Conservation (phyloP, 2,797 vertebrate genomes). For the Amphiprion clarkii region DNA sequence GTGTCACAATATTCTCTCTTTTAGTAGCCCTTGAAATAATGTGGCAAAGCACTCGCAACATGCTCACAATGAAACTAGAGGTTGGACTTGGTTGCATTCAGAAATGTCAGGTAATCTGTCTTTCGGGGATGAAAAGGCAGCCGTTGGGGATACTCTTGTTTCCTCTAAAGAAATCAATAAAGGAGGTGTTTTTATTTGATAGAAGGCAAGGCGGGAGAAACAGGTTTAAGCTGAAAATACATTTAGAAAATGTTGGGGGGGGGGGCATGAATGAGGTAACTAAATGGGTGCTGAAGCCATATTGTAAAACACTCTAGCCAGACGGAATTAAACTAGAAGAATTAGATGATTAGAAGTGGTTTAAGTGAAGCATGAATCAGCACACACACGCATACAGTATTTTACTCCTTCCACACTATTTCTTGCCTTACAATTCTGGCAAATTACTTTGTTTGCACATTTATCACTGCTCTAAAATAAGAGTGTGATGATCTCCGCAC, state of each 20-base stretch:
- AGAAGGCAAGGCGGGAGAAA: conserved; percentile 43
- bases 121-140: conserved; percentile 76
- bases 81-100: conserved; percentile 66
- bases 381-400: not conserved
- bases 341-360: not conserved
- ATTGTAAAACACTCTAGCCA: not conserved
- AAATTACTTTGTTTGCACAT: conserved; percentile 6
- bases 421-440: not conserved
- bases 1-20: conserved; percentile 52
- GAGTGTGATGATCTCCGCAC: not conserved
- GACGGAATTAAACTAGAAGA: conserved; percentile 10
- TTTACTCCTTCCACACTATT: not conserved
- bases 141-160: conserved; percentile 77
- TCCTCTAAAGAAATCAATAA: conserved; percentile 80
- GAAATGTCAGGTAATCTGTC: conserved; percentile 83
- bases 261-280: conserved; percentile 14
- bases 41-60: conserved; percentile 25
- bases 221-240: conserved; percentile 50
- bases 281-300: conserved; percentile 12
- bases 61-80: conserved; percentile 48
- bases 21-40: conserved; percentile 43
- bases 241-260: conserved; percentile 36
- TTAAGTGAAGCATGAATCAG: too few relatives aligned
- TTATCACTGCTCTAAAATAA: conserved; percentile 13
- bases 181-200: conserved; percentile 70